These are phyloP conservation scores for Stercorarius parasiticus DNA, from an alignment of 2,113 vertebrate genomes.

Conservation along the genomic window DNA sequence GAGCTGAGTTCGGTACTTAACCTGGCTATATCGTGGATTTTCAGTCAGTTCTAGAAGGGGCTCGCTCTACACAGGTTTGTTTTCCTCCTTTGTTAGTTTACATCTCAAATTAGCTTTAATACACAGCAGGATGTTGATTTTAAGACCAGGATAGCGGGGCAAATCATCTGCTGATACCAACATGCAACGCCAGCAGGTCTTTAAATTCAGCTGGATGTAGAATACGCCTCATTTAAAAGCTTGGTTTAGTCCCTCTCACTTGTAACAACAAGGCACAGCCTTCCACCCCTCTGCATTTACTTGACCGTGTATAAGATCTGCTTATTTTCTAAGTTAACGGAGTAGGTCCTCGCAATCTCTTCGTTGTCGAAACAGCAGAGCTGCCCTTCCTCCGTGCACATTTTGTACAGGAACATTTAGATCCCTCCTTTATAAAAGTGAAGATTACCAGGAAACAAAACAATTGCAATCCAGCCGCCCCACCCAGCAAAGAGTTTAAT, in stretches of 20 bases:
- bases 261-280: background rate
- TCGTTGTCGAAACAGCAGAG: background rate
- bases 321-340: background rate
- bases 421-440: background rate
- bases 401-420: background rate
- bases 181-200: background rate
- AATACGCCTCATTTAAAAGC: background rate
- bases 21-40: background rate
- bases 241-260: background rate
- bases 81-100: background rate
- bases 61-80: background rate
- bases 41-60: background rate
- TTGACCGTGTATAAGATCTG: background rate
- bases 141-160: background rate
- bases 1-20: background rate
- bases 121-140: background rate
- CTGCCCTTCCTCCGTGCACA: background rate
- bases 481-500: background rate
- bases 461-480: background rate
- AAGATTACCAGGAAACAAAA: slow-evolving; percentile 23
- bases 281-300: background rate
- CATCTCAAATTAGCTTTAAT: background rate
- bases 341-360: background rate
- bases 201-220: background rate
- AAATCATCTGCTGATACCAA: background rate